Conservation (phyloP, 1,140 invertebrate genomes). For the Zaprionus tsacasi region DNA sequence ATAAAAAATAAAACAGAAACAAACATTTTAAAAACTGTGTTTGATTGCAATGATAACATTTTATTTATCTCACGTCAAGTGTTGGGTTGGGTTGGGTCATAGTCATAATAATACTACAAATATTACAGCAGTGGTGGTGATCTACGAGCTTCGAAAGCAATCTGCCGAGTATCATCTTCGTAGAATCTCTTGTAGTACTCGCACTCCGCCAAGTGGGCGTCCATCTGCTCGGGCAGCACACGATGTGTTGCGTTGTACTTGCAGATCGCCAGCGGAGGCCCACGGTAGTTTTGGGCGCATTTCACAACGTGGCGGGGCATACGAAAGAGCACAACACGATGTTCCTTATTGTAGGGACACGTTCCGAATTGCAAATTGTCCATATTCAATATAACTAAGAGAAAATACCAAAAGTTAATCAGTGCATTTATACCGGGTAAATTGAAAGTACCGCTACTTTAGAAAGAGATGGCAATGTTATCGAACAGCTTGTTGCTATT, state of each 20-base stretch:
- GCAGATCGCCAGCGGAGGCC: slow-evolving; percentile 66
- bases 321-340: slow-evolving; percentile 60
- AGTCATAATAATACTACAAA: neutral
- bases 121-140: neutral
- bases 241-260: slow-evolving; percentile 77
- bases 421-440: neutral
- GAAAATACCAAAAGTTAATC: neutral
- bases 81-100: neutral
- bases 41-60: slow-evolving; percentile 13
- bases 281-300: slow-evolving; percentile 59
- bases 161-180: neutral
- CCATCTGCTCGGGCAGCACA: slow-evolving; percentile 57
- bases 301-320: slow-evolving; percentile 72
- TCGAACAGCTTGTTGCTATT: slow-evolving; percentile 1
- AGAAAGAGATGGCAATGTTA: neutral
- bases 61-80: neutral
- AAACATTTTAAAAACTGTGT: slow-evolving; percentile 13
- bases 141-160: slow-evolving; percentile 1
- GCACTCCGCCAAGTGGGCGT: slow-evolving; percentile 60
- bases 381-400: slow-evolving; percentile 41
- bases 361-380: slow-evolving; percentile 44
- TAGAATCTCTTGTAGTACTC: slow-evolving; percentile 37
- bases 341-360: slow-evolving; percentile 64
- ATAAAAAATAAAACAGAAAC: slow-evolving; percentile 14
- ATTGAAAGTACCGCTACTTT: slow-evolving; percentile 59